Evolutionary conservation across 1,140 invertebrate genomes (phyloP), one percentile per base, ranked within the genome.

Genomic region (Pseudoatta argentina): DNA sequence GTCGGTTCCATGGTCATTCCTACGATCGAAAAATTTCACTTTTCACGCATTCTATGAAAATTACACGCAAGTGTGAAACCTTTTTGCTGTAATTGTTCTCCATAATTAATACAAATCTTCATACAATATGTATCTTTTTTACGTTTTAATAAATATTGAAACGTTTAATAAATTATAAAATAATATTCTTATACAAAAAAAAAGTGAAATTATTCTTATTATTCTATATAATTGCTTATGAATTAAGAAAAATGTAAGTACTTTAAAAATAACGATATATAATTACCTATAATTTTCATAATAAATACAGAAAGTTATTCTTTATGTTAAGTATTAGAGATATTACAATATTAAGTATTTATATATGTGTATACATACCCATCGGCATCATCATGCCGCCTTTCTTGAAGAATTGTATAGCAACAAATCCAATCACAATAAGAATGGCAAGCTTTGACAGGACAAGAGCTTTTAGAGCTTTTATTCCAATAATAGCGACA

Each of bases 361-460:
- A n/a, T 27, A 53, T 21, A 5, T 48, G 30, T 67, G 53, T 71
- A 6, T 48, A 92, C 92, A 51, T 91, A 95, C 95, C 95, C 93
- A 93, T 93, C 59, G 94, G 92, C 86, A 92, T 91, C 87, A 92
- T 90, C 94, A 95, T 95, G 61, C 96, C 96, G 59, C 95, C 94
- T 94, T 98, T 98, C 87, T 96, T 96, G 61, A 97, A 95, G 86
- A 98, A 95, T 88, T 98, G 97, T 91, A 97, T 96, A 71, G 97
- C 96, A 24, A 98, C 95, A 95, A 98, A 98, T 82, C 97, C 97
- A 63, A 98, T 95, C 53, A 98, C 97, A 69, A 98, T 94, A 4
- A 97, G 94, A 89, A 98, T 96, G 73, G 97, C 97, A 61, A 98
- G 95, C 94, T 98, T 98, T 87, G 97, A 98, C 87, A 98, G 96